These are phyloP conservation scores for Dolomedes plantarius DNA, from an alignment of 2,888 invertebrate genomes.

Conservation along the genomic window DNA sequence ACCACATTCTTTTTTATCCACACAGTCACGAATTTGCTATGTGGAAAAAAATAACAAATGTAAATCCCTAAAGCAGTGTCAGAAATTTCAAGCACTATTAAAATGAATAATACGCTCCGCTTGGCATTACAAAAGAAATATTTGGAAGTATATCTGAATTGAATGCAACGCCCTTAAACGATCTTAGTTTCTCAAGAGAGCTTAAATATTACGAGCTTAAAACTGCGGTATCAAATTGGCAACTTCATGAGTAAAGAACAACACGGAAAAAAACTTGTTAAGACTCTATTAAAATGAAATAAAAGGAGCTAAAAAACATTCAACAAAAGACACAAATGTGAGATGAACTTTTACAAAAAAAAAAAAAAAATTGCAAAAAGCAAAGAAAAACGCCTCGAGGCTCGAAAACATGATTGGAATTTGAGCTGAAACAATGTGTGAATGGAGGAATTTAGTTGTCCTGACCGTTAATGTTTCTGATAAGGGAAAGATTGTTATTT, in stretches of 20 bases:
- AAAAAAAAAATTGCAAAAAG: neutral
- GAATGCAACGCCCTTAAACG: neutral
- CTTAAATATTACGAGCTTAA: neutral
- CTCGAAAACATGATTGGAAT: neutral
- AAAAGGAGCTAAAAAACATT: conserved; percentile 28
- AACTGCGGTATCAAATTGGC: neutral
- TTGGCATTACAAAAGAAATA: neutral
- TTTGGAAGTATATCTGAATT: neutral
- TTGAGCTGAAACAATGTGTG: conserved; percentile 1
- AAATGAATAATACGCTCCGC: neutral
- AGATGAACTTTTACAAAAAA: neutral
- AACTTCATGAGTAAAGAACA: neutral
- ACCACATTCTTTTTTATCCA: too few species aligned
- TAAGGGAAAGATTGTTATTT: neutral
- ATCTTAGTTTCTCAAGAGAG: neutral
- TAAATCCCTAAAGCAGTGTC: neutral
- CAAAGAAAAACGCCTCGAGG: neutral
- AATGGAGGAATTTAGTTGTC: neutral
- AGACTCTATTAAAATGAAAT: conserved; percentile 37
- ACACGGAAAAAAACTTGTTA: neutral
- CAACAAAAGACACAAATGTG: conserved; percentile 40
- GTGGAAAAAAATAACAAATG: too few species aligned
- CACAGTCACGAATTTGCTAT: too few species aligned
- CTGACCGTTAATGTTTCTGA: neutral
- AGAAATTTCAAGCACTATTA: neutral